Evolutionary conservation across 2,888 invertebrate species (phyloP).

Genomic region (Mantis religiosa): DNA sequence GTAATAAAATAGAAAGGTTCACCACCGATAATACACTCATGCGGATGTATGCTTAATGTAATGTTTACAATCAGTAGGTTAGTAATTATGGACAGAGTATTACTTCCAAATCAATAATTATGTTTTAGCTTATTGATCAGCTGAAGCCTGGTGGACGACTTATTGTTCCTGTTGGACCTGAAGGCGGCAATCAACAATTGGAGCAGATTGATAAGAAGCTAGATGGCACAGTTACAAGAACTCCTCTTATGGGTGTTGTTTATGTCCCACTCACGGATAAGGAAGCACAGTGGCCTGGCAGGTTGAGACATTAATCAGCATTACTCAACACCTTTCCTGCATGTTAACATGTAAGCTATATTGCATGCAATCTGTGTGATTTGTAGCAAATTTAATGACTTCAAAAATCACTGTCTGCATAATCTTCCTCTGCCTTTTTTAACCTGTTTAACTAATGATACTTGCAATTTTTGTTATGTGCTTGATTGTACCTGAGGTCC

Average conservation of each 20-base stretch:
- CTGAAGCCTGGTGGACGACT: constrained; percentile 89
- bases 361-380: neutral
- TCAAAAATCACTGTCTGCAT: neutral
- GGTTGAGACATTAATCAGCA: constrained; percentile 14
- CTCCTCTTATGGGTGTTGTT: constrained; percentile 88
- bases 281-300: constrained; percentile 60
- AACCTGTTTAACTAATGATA: neutral
- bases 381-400: neutral
- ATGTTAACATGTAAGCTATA: neutral
- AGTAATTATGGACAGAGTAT: too few species aligned
- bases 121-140: constrained; percentile 70
- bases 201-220: constrained; percentile 84
- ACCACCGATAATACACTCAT: too few species aligned
- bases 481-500: neutral
- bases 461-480: neutral
- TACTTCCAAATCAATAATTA: too few species aligned
- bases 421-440: neutral
- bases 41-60: too few species aligned
- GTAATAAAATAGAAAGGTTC: too few species aligned
- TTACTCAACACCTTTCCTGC: neutral
- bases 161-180: constrained; percentile 85
- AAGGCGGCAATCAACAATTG: constrained; percentile 80
- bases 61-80: too few species aligned
- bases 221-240: constrained; percentile 72
- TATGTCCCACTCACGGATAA: constrained; percentile 95